These are phyloP conservation scores for Nyctibius bracteatus DNA, from an alignment of 2,113 vertebrate species.

Conservation along the genomic window DNA sequence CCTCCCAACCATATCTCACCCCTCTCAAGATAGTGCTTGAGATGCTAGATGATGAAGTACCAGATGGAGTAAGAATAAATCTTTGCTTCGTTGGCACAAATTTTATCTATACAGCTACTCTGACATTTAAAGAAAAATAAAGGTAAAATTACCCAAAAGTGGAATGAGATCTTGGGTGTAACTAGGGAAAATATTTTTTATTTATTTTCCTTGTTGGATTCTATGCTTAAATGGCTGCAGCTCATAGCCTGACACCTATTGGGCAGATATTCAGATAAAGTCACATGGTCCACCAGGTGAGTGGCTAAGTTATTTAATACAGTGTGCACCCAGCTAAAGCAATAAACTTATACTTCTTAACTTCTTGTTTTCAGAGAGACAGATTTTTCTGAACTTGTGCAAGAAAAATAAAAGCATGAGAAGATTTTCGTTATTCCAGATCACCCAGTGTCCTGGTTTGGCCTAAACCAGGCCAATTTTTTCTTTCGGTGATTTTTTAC, in stretches of 20 bases:
- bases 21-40: background rate
- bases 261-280: background rate
- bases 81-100: background rate
- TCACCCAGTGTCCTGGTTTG: no score
- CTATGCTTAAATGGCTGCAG: background rate
- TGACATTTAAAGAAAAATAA: background rate
- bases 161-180: fast-evolving
- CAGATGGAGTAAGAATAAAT: background rate
- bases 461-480: no score
- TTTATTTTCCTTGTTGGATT: background rate
- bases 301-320: background rate
- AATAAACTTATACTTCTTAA: background rate
- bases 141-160: background rate
- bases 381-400: background rate
- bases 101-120: background rate
- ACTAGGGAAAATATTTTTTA: background rate
- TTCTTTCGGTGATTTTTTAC: no score
- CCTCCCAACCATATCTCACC: background rate
- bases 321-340: background rate
- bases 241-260: background rate
- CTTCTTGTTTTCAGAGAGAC: background rate
- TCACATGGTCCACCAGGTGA: background rate
- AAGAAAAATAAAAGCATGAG: background rate
- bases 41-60: background rate
- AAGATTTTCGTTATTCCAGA: background rate